phyloP scores from a whole-genome alignment of 1,140 invertebrate species.

The Euura saliciscinereae region DNA sequence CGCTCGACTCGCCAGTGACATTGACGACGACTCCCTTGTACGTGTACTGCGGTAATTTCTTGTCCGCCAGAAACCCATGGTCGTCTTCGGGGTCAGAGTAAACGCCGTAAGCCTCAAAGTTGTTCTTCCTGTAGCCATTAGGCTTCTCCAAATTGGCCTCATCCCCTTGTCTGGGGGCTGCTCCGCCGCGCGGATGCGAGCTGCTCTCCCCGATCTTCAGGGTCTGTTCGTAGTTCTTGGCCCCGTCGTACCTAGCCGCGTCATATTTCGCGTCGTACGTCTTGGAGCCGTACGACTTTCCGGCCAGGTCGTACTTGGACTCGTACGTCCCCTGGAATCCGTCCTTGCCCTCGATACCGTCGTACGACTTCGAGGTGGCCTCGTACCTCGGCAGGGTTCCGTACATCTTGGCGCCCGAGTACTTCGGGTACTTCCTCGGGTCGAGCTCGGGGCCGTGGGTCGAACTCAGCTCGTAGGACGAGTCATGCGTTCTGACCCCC shows the following conservation, averaged over 20 bases:
- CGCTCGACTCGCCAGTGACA: slow-evolving; percentile 57
- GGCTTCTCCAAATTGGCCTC: slow-evolving; percentile 47
- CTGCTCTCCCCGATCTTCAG: slow-evolving; percentile 53
- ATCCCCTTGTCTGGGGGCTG: slow-evolving; percentile 44
- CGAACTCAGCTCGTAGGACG: slow-evolving; percentile 46
- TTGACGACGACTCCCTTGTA: slow-evolving; percentile 63
- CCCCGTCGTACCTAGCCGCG: slow-evolving; percentile 41
- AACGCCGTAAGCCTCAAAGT: slow-evolving; percentile 61
- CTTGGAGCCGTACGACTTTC: slow-evolving; percentile 43
- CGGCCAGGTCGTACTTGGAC: slow-evolving; percentile 38
- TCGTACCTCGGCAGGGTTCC: slow-evolving; percentile 55
- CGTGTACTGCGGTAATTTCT: slow-evolving; percentile 53
- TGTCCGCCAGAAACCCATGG: slow-evolving; percentile 57
- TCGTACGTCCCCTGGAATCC: slow-evolving; percentile 35
- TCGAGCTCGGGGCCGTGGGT: slow-evolving; percentile 31
- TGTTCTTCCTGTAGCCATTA: slow-evolving; percentile 57
- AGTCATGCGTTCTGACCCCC: slow-evolving; percentile 53
- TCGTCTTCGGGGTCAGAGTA: slow-evolving; percentile 62
- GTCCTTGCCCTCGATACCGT: slow-evolving; percentile 27
- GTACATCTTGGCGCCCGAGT: slow-evolving; percentile 46
- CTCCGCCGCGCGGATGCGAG: slow-evolving; percentile 53
- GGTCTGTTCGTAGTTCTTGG: slow-evolving; percentile 53
- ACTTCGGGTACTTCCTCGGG: slow-evolving; percentile 40
- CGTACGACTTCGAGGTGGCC: slow-evolving; percentile 38
- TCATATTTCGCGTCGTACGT: slow-evolving; percentile 57